phyloP scores from a whole-genome alignment of 2,888 invertebrate genomes.

The Brachypalpus laphriformis region DNA sequence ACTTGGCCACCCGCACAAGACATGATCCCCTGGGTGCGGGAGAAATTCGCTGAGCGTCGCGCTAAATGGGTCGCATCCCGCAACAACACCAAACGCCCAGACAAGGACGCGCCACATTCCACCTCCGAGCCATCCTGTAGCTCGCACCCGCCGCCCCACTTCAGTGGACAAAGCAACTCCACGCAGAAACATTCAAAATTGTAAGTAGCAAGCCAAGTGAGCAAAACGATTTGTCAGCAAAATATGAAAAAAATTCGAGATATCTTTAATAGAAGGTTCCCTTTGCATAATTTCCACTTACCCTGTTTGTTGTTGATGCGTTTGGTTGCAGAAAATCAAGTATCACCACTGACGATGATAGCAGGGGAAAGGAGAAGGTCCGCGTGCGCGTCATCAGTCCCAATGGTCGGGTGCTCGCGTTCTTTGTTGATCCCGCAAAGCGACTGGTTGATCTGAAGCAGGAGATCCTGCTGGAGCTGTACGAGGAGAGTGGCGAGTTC shows the following conservation, averaged over 20 bases:
- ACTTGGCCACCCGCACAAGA: constrained; percentile 22
- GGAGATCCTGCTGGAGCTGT: constrained; percentile 80
- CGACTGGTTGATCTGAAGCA: constrained; percentile 80
- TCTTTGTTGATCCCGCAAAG: constrained; percentile 78
- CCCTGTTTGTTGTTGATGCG: not conserved
- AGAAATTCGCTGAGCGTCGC: constrained; percentile 82
- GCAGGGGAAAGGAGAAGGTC: constrained; percentile 76
- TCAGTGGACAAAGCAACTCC: constrained; percentile 41
- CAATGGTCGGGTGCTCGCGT: constrained; percentile 79
- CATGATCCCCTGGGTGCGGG: constrained; percentile 83
- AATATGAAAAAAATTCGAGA: constrained; percentile 57
- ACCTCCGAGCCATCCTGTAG: constrained; percentile 25
- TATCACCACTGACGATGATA: constrained; percentile 2
- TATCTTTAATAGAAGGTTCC: constrained; percentile 52
- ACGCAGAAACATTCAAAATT: constrained; percentile 55
- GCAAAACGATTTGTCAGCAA: not conserved
- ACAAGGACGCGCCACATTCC: constrained; percentile 22
- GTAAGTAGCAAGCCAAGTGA: constrained; percentile 53
- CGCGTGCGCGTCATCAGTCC: constrained; percentile 80
- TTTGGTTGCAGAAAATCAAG: constrained; percentile 56
- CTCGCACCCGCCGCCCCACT: constrained; percentile 20
- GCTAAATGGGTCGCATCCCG: constrained; percentile 81
- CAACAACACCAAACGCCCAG: constrained; percentile 76
- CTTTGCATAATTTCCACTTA: not conserved
- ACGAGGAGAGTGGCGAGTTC: constrained; percentile 80